These are phyloP conservation scores for Stichopus horrens DNA, from an alignment of 53 echinoderm and acorn worm genomes.

Conservation along the genomic window DNA sequence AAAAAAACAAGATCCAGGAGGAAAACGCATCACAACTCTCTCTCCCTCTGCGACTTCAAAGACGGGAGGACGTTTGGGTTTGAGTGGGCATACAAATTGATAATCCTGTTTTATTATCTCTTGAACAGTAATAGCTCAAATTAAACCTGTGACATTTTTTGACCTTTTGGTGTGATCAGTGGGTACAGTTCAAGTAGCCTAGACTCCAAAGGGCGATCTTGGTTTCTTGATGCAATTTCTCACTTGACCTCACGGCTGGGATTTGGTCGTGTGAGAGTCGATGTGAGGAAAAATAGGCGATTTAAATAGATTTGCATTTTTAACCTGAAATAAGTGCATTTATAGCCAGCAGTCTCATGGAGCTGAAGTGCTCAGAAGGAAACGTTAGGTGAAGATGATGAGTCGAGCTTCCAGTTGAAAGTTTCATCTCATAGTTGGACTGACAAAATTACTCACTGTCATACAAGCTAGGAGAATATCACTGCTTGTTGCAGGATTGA, in stretches of 20 bases:
- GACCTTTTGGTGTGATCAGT: not conserved
- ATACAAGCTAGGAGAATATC: too few relatives aligned
- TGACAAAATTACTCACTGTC: too few relatives aligned
- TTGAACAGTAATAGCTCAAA: not conserved
- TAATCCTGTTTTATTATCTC: conserved; percentile 7
- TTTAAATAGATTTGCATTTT: conserved; percentile 37
- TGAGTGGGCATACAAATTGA: not conserved
- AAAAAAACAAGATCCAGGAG: too few relatives aligned
- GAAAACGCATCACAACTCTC: too few relatives aligned
- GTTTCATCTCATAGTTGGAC: too few relatives aligned
- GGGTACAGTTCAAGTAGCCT: conserved; percentile 12
- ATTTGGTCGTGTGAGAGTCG: conserved; percentile 2
- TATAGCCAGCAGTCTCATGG: conserved; percentile 16
- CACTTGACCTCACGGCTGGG: conserved; percentile 21
- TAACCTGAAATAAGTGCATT: conserved; percentile 32
- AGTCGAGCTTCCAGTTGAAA: not conserved
- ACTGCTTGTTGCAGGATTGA: too few relatives aligned
- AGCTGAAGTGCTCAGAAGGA: conserved; percentile 5
- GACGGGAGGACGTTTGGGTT: not conserved
- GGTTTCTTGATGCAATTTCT: conserved; percentile 14
- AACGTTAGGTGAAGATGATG: not conserved
- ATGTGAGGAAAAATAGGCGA: conserved; percentile 13
- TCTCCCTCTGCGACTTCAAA: too few relatives aligned
- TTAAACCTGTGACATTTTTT: conserved; percentile 1
- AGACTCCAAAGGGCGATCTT: not conserved